A percentile compares a stretch with the other conserved stretches of the same genome.
These are phyloP conservation scores for Cerastis rubricosa DNA, from an alignment of 2,888 invertebrate species.

Conservation along the genomic window DNA sequence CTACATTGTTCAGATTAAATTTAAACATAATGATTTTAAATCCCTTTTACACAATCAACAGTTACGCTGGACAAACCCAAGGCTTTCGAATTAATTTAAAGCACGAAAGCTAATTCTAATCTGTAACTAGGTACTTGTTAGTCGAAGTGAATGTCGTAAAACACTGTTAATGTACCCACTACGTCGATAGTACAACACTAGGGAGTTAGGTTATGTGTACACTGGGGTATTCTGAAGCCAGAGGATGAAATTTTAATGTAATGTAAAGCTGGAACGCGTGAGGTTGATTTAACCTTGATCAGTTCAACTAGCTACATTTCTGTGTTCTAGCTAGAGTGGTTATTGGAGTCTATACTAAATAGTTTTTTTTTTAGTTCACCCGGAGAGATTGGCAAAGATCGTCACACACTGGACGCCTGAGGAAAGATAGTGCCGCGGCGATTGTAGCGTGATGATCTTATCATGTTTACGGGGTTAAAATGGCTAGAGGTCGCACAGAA, in stretches of 20 bases:
- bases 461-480: no score
- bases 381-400: no score
- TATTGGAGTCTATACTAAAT: neutral
- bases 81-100: conserved; percentile 46
- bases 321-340: neutral
- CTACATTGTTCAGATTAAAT: neutral
- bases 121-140: conserved; percentile 55
- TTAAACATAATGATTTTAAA: neutral
- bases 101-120: conserved; percentile 54
- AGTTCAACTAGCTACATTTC: neutral
- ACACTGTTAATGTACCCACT: conserved; percentile 58
- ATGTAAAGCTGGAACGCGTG: neutral
- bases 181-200: conserved; percentile 59
- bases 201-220: conserved; percentile 41
- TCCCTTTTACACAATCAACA: neutral
- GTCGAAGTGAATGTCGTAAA: conserved; percentile 62
- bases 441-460: no score
- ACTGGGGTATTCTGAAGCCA: conserved; percentile 32
- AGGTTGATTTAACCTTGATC: neutral
- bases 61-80: neutral
- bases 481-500: no score
- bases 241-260: conserved; percentile 18
- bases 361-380: no score
- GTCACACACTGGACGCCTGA: no score
- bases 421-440: no score